Conservation (phyloP, 1,140 invertebrate genomes). For the Bombus breviceps region DNA sequence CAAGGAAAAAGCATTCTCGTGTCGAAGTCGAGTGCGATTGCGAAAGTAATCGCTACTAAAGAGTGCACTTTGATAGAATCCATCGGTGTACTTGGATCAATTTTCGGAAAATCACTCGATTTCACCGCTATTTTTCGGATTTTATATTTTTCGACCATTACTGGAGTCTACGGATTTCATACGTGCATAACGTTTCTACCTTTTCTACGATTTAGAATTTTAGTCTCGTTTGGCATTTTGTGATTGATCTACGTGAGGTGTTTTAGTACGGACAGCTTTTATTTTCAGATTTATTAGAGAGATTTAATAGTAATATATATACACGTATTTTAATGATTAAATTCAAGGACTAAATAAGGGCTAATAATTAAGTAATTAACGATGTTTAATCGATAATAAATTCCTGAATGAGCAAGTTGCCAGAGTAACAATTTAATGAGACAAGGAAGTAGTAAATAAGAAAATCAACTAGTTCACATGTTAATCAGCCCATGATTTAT, state of each 20-base stretch:
- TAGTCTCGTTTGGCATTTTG: not conserved
- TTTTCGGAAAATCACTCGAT: constrained; percentile 25
- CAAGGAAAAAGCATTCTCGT: constrained; percentile 68
- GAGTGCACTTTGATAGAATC: constrained; percentile 37
- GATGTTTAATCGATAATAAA: no score
- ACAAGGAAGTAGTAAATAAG: no score
- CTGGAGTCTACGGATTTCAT: not conserved
- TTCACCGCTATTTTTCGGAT: constrained; percentile 9
- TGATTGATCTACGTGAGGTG: constrained; percentile 13
- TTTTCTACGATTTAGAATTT: not conserved
- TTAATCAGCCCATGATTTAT: no score
- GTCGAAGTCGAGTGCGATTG: constrained; percentile 39
- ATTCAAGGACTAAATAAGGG: no score
- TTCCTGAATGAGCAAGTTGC: no score
- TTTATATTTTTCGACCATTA: not conserved
- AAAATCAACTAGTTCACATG: no score
- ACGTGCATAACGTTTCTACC: not conserved
- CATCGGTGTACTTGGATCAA: constrained; percentile 40
- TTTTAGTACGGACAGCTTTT: constrained; percentile 13
- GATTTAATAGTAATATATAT: not conserved
- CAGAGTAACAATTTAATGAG: no score
- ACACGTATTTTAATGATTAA: not conserved
- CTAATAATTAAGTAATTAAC: no score
- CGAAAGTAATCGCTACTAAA: constrained; percentile 28
- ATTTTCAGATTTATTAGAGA: constrained; percentile 1